Evolutionary conservation across 2,888 invertebrate genomes (phyloP), one percentile per base, ranked within the genome.

Genomic region (Clistopyga incitator): DNA sequence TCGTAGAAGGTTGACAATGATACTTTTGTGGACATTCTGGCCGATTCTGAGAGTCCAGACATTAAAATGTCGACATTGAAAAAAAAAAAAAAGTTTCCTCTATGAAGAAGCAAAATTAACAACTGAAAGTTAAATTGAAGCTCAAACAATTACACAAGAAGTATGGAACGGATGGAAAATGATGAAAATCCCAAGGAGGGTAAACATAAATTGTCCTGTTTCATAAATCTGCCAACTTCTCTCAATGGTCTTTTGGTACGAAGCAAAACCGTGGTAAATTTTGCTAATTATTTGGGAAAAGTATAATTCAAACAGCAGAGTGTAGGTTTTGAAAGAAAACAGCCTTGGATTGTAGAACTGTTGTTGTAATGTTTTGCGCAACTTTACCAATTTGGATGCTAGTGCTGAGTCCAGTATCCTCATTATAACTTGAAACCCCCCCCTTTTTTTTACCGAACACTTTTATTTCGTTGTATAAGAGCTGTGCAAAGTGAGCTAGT

Each of bases 301-400:
- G 54, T 34, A 81, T 64, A 29, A 64, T 71, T 61, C 20, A 50
- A 29, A 11, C 18, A 45, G 54, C 34, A 25, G 61, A 25, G 61
- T 20, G 70, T 15, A 45, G 54, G 54, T 42, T 54, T 25, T 13
- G 59, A 71, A 56, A 23, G 52, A 78, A 71, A 50, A 79, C 42
- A 72, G 59, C 50, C 47, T 71, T 20, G 20, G 64, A 77, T 81
- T 68, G 77, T 61, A 8, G 45, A 29, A 13, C n/a, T 77, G 29
- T 15, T 45, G n/a, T 68, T 68, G 61, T 45, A 38, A 42, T 42
- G 15, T n/a, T 54, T 50, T 0, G 59, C 34, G 20, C 38, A 84
- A 86, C 85, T 85, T 85, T 78, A 75, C 75, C 83, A 86, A 86
- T 85, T 84, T 86, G 52, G 38, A 54, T 82, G 61, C 67, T 45